Percentiles rank a stretch among this genome's conserved stretches.
Conservation (phyloP, 2,888 invertebrate species). For the Aelia acuminata region DNA sequence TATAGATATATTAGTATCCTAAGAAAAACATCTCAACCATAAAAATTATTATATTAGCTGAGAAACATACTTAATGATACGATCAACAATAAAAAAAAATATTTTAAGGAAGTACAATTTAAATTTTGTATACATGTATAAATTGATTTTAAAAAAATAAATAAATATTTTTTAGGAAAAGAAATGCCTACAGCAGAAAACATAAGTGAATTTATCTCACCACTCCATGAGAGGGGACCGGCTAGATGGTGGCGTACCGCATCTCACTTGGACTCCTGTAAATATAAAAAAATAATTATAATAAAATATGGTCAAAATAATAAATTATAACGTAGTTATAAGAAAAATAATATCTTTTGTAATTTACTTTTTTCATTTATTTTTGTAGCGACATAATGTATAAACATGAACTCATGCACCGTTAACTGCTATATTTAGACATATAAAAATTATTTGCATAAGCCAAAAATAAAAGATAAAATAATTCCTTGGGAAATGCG, state of each 20-base stretch:
- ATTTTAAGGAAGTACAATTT: neutral
- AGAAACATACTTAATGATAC: too few relatives aligned
- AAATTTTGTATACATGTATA: neutral
- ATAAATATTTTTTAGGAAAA: slow-evolving; percentile 15
- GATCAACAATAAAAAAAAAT: neutral
- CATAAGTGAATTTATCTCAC: slow-evolving; percentile 33
- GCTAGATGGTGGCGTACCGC: slow-evolving; percentile 29
- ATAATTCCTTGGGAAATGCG: neutral
- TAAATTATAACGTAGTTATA: too few relatives aligned
- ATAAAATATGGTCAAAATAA: neutral
- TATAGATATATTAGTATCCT: too few relatives aligned
- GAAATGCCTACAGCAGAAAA: neutral
- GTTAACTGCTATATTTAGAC: neutral
- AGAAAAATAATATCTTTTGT: too few relatives aligned
- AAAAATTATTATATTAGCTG: too few relatives aligned
- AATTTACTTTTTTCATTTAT: too few relatives aligned
- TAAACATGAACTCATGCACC: neutral
- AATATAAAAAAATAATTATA: neutral
- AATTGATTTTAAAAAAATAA: neutral
- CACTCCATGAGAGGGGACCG: slow-evolving; percentile 55
- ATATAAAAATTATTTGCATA: neutral
- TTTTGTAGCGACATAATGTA: too few relatives aligned
- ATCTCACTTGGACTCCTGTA: slow-evolving; percentile 19
- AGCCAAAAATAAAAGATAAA: neutral
- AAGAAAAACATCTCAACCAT: too few relatives aligned